These are phyloP conservation scores for Drosophila niveifrons DNA, from an alignment of 2,888 invertebrate genomes.

Conservation along the genomic window DNA sequence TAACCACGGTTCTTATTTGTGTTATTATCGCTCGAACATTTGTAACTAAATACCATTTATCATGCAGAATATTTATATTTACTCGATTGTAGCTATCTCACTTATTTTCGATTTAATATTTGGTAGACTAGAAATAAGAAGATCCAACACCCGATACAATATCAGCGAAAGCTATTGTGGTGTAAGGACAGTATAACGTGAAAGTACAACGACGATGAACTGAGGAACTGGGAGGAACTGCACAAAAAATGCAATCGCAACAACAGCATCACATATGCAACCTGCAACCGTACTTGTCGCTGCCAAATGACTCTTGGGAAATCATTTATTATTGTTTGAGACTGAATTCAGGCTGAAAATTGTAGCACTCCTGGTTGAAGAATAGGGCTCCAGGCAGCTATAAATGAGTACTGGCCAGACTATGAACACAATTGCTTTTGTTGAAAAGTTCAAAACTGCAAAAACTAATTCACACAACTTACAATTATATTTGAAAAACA, in stretches of 20 bases:
- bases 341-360: conserved; percentile 6
- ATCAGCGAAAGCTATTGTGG: no score
- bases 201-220: no score
- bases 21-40: no score
- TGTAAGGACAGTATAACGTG: no score
- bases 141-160: no score
- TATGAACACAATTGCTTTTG: conserved; percentile 61
- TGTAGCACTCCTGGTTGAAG: not conserved
- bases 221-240: no score
- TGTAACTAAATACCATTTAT: no score
- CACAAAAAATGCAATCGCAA: conserved; percentile 46
- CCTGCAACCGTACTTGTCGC: conserved; percentile 66
- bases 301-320: conserved; percentile 79
- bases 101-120: no score
- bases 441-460: conserved; percentile 49
- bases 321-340: conserved; percentile 70
- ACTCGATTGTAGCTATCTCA: no score
- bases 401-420: conserved; percentile 71
- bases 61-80: no score
- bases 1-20: no score
- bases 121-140: no score
- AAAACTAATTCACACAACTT: not conserved
- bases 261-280: conserved; percentile 28
- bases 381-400: conserved; percentile 50
- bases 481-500: conserved; percentile 40